Evolutionary conservation across 2,797 vertebrate genomes (phyloP).

Genomic region (Tragopan temminckii): DNA sequence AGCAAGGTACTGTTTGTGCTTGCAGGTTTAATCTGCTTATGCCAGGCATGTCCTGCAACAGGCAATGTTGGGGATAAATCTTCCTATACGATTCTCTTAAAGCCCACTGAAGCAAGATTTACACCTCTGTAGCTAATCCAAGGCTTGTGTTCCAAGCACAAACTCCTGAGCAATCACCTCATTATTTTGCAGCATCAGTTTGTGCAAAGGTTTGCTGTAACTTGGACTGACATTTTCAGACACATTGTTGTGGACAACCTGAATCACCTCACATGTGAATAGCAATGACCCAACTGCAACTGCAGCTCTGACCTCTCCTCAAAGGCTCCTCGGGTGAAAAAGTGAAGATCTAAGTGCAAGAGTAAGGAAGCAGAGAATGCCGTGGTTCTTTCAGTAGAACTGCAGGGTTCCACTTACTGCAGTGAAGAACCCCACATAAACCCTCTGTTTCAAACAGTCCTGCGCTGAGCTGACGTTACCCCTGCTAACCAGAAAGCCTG

Average conservation of each 20-base stretch:
- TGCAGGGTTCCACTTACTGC: neutral
- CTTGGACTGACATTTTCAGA: neutral
- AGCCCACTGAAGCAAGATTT: neutral
- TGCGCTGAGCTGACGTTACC: neutral
- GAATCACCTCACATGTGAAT: accelerated
- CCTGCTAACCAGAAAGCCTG: neutral
- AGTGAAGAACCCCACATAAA: neutral
- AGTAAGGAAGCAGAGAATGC: neutral
- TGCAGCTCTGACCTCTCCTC: neutral
- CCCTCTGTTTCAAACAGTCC: neutral
- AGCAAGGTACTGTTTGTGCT: neutral
- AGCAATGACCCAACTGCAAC: neutral
- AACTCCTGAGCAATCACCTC: neutral
- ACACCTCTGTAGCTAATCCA: neutral
- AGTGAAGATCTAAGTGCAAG: neutral
- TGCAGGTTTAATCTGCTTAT: neutral
- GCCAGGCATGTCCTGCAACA: conserved; percentile 7
- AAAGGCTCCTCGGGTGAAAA: neutral
- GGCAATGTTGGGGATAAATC: neutral
- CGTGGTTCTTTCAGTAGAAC: neutral
- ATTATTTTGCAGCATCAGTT: neutral
- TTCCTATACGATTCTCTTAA: neutral
- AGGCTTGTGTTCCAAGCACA: neutral
- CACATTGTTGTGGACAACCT: neutral
- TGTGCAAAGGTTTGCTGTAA: neutral